phyloP scores from a whole-genome alignment of 2,113 vertebrate genomes.

The Orthonyx spaldingii region DNA sequence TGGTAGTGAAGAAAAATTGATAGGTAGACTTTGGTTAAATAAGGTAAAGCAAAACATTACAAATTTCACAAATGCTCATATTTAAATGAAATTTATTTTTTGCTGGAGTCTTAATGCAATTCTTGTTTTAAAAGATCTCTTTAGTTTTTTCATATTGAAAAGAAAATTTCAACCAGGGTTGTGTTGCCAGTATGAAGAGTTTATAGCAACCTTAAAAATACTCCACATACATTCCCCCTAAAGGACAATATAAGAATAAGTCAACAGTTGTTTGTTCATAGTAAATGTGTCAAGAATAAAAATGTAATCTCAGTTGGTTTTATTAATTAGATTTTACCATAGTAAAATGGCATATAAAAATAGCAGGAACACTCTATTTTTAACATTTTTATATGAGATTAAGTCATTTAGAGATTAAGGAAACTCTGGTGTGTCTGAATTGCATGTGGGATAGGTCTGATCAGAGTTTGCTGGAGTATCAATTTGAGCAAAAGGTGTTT shows the following conservation, averaged over 20 bases:
- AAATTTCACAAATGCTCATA: not conserved
- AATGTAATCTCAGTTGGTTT: not conserved
- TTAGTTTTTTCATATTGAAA: not conserved
- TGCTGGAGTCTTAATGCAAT: not conserved
- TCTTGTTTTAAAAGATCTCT: not conserved
- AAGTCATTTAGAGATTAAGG: not conserved
- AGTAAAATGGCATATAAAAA: not conserved
- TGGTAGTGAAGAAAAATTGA: not conserved
- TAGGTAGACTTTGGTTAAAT: not conserved
- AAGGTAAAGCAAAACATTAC: not conserved
- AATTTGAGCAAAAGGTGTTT: not conserved
- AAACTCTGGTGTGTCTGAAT: not conserved
- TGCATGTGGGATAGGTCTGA: not conserved
- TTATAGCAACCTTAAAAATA: not conserved
- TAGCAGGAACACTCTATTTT: not conserved
- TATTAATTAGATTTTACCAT: not conserved
- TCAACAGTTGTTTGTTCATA: not conserved
- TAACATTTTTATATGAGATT: not conserved
- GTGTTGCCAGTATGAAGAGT: not conserved
- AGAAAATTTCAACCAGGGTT: not conserved
- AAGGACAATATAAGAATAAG: not conserved
- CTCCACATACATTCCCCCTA: accelerated
- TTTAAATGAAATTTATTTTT: not conserved
- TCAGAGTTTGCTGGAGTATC: not conserved
- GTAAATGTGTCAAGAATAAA: not conserved